These are phyloP conservation scores for Smutsia gigantea DNA, from an alignment of 2,797 vertebrate genomes.

Conservation along the genomic window DNA sequence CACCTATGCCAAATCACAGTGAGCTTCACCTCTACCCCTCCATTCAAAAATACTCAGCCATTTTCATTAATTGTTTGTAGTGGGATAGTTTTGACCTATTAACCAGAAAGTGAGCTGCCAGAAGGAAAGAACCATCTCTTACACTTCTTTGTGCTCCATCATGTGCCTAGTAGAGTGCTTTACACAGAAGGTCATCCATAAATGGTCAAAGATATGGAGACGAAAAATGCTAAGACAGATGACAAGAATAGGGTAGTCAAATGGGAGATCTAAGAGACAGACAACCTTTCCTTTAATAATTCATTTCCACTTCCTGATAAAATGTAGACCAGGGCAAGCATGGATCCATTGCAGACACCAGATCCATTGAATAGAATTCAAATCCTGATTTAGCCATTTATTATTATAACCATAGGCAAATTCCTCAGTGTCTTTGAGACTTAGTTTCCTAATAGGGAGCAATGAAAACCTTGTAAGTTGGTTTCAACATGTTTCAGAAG, in stretches of 20 bases:
- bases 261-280: background rate
- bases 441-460: background rate
- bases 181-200: background rate
- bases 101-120: background rate
- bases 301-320: background rate
- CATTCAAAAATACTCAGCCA: background rate
- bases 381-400: background rate
- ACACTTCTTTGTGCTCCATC: background rate
- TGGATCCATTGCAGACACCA: background rate
- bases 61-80: background rate
- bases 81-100: background rate
- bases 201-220: background rate
- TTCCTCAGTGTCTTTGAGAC: background rate
- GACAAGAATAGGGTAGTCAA: background rate
- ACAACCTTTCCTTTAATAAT: background rate
- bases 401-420: background rate
- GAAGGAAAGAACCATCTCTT: background rate
- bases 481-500: background rate
- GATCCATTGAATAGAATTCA: background rate
- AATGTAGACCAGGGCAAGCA: background rate
- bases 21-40: background rate
- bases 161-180: background rate
- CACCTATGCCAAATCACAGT: background rate
- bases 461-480: background rate
- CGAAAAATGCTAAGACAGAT: background rate